phyloP scores from a whole-genome alignment of 1,140 invertebrate genomes.

The Galendromus occidentalis region DNA sequence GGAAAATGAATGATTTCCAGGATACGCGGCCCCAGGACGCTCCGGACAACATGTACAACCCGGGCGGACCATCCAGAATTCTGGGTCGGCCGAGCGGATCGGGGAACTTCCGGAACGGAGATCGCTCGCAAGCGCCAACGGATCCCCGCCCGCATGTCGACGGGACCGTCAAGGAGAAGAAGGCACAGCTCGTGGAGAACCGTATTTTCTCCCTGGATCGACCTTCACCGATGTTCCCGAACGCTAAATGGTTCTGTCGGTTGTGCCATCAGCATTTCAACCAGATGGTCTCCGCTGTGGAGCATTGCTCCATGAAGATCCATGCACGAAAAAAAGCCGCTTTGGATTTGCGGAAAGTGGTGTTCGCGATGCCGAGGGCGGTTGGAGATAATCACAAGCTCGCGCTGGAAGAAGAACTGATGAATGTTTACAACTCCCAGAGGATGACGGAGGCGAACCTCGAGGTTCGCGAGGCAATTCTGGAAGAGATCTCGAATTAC shows the following conservation, averaged over 20 bases:
- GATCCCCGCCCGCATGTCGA: too few species aligned
- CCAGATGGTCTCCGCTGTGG: background rate
- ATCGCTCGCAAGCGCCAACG: too few species aligned
- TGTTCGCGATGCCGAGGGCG: background rate
- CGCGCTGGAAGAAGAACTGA: background rate
- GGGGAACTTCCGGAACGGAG: too few species aligned
- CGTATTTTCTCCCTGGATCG: background rate
- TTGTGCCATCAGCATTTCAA: slow-evolving; percentile 8
- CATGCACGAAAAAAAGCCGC: background rate
- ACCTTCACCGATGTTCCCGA: slow-evolving; percentile 4
- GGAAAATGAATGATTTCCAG: too few species aligned
- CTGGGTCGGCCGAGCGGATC: too few species aligned
- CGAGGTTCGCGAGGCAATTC: background rate
- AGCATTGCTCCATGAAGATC: background rate
- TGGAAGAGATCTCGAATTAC: background rate
- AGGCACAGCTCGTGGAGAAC: background rate
- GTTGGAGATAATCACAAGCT: background rate
- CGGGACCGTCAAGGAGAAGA: background rate
- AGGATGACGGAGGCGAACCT: background rate
- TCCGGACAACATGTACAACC: too few species aligned
- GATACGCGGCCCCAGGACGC: too few species aligned
- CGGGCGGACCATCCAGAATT: too few species aligned
- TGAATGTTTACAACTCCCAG: background rate
- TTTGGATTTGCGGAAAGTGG: background rate
- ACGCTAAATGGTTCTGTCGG: slow-evolving; percentile 2